These are phyloP conservation scores for Sturnus vulgaris DNA, from an alignment of 2,113 vertebrate species.

Conservation along the genomic window DNA sequence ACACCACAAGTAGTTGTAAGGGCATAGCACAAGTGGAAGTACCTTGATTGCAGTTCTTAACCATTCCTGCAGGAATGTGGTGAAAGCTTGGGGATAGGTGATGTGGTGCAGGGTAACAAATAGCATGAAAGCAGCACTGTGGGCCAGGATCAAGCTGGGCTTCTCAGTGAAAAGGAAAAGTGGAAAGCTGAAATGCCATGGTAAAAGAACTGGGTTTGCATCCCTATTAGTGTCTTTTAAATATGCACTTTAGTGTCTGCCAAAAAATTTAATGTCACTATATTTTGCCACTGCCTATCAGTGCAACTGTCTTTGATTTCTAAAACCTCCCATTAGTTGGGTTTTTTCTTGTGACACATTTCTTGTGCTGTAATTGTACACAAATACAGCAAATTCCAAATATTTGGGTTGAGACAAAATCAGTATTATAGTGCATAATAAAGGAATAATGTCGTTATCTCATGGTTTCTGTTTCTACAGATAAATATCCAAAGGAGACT, in stretches of 20 bases:
- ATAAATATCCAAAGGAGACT: constrained; percentile 81
- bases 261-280: neutral
- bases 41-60: neutral
- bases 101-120: neutral
- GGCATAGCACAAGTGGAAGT: neutral
- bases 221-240: neutral
- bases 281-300: neutral
- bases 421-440: neutral
- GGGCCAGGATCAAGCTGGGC: neutral
- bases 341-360: neutral
- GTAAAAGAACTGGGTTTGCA: neutral
- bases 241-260: neutral
- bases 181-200: neutral
- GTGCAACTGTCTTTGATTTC: neutral
- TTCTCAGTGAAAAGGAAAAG: neutral
- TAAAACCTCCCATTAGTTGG: neutral
- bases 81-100: neutral
- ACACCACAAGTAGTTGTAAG: constrained; percentile 9
- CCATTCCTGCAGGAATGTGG: neutral
- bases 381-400: neutral
- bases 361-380: neutral
- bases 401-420: neutral
- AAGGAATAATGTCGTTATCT: neutral
- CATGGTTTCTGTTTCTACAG: constrained; percentile 58
- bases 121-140: neutral